Evolutionary conservation across 2,888 invertebrate species (phyloP).

Genomic region (Noctuana brunneofusca): DNA sequence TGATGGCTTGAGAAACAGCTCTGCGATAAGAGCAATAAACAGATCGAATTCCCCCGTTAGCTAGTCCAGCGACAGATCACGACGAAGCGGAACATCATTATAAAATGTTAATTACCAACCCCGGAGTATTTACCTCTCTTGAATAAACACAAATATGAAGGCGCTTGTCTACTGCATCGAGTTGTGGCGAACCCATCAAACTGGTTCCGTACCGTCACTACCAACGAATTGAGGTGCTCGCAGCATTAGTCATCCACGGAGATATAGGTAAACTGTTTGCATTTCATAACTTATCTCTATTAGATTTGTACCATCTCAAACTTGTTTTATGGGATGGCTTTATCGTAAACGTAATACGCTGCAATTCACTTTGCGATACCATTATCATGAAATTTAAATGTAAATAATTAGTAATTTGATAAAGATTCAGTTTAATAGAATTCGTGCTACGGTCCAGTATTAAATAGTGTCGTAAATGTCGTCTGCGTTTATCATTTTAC

Average conservation of each 20-base stretch:
- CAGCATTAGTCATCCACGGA: conserved; percentile 40
- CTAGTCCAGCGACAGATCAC: conserved; percentile 52
- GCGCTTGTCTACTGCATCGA: conserved; percentile 42
- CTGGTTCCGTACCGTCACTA: conserved; percentile 49
- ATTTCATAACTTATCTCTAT: conserved; percentile 35
- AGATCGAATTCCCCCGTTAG: conserved; percentile 25
- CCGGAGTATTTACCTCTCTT: conserved; percentile 24
- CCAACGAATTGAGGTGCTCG: conserved; percentile 46
- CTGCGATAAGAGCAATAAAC: conserved; percentile 28
- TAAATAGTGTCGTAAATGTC: background rate
- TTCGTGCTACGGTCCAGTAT: background rate
- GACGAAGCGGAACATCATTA: conserved; percentile 71
- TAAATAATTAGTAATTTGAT: conserved; percentile 18
- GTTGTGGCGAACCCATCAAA: conserved; percentile 45
- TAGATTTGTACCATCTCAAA: conserved; percentile 34
- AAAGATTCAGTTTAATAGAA: background rate
- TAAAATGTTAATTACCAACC: conserved; percentile 58
- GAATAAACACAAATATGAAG: conserved; percentile 39
- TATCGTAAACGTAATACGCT: conserved; percentile 29
- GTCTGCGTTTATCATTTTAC: background rate
- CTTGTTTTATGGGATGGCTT: conserved; percentile 29
- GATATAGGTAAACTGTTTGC: conserved; percentile 35
- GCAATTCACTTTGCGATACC: conserved; percentile 24
- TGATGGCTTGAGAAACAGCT: conserved; percentile 15
- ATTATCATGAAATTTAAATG: conserved; percentile 19